Percentiles rank a stretch among this genome's conserved stretches.
Conservation (phyloP, 2,888 invertebrate species). For the Trichacis sp. region DNA sequence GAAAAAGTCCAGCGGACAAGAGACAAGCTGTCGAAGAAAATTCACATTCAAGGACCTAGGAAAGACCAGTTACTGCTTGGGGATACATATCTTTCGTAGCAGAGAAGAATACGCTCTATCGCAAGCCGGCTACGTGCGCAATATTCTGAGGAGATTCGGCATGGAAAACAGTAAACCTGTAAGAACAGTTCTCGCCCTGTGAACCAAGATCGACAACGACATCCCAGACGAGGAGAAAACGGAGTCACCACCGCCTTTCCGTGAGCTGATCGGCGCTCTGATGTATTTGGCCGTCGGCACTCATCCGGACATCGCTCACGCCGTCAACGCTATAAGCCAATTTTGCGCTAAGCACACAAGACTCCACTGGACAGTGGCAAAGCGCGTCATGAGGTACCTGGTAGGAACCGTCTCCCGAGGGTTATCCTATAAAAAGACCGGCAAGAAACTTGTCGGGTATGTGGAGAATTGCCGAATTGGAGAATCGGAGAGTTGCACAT, state of each 20-base stretch:
- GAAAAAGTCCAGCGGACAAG: neutral
- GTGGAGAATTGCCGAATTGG: too few relatives aligned
- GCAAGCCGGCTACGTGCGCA: constrained; percentile 25
- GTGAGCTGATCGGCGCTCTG: constrained; percentile 11
- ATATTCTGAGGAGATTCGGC: constrained; percentile 18
- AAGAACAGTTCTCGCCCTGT: constrained; percentile 20
- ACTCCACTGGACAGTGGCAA: constrained; percentile 24
- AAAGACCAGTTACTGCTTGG: constrained; percentile 18
- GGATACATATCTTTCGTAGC: constrained; percentile 21
- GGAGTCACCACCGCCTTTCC: neutral
- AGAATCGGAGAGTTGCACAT: constrained; percentile 20
- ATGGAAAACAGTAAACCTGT: constrained; percentile 32
- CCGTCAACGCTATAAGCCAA: neutral
- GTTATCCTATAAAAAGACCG: neutral
- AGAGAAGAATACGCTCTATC: constrained; percentile 5
- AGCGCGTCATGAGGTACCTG: constrained; percentile 21
- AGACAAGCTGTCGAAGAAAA: constrained; percentile 3
- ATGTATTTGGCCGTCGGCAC: constrained; percentile 20
- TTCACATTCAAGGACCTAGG: constrained; percentile 31
- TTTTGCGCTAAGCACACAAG: neutral
- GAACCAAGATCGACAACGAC: constrained; percentile 1
- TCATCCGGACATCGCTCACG: constrained; percentile 2
- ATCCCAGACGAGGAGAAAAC: neutral
- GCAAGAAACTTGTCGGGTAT: neutral
- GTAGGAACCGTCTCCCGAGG: constrained; percentile 10